Conservation (phyloP, 2,113 vertebrate species). For the Trogon melanurus region DNA sequence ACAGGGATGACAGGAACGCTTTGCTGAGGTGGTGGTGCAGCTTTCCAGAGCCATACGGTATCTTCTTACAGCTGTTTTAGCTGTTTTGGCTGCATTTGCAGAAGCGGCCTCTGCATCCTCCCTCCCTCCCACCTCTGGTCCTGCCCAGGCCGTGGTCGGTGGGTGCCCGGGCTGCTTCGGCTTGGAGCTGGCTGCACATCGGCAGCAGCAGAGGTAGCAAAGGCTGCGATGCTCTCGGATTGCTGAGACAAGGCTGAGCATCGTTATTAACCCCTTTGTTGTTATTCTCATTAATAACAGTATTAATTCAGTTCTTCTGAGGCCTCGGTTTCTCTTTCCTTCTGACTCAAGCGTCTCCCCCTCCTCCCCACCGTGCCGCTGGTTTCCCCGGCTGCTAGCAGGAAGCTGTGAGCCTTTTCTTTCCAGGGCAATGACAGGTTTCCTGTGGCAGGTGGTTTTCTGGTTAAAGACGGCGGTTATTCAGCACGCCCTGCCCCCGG, state of each 20-base stretch:
- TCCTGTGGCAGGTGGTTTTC: slow-evolving; percentile 85
- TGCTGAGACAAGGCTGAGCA: not conserved
- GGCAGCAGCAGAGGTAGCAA: not conserved
- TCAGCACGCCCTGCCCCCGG: not conserved
- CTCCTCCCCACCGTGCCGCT: not conserved
- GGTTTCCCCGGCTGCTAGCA: slow-evolving; percentile 73
- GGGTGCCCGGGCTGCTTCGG: not conserved
- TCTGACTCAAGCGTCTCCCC: not conserved
- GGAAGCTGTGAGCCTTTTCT: slow-evolving; percentile 82
- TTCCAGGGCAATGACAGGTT: slow-evolving; percentile 82
- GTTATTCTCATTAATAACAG: slow-evolving; percentile 45
- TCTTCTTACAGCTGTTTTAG: not conserved
- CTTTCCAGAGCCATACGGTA: not conserved
- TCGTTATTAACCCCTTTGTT: slow-evolving; percentile 8
- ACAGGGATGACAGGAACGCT: not conserved
- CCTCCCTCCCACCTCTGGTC: not conserved
- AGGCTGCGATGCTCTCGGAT: not conserved
- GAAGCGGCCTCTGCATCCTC: accelerated
- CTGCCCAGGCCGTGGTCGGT: not conserved
- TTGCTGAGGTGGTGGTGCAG: not conserved
- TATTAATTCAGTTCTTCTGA: slow-evolving; percentile 39
- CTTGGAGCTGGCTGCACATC: not conserved
- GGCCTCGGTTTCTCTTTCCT: slow-evolving; percentile 50
- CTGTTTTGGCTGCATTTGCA: not conserved
- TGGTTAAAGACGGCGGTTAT: slow-evolving; percentile 63